These are phyloP conservation scores for Lepus oiostolus DNA, from an alignment of 2,797 vertebrate genomes.

Conservation along the genomic window DNA sequence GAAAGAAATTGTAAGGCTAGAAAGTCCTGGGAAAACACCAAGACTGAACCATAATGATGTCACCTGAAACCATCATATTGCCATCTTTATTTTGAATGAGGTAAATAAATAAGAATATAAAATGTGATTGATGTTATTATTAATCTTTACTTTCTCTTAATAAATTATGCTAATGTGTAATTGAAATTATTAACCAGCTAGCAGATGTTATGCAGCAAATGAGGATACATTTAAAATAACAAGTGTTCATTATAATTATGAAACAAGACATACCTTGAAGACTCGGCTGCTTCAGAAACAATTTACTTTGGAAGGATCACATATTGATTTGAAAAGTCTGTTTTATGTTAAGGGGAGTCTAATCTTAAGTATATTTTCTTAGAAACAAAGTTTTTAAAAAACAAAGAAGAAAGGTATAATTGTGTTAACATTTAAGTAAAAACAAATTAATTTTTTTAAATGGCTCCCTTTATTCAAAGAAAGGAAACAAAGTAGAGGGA, in stretches of 20 bases:
- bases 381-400: too few relatives aligned
- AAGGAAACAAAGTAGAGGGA: background rate
- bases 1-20: background rate
- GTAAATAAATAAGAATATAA: background rate
- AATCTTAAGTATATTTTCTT: background rate
- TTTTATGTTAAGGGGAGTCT: slow-evolving; percentile 29
- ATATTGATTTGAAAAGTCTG: slow-evolving; percentile 46
- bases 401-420: background rate
- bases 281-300: slow-evolving; percentile 41
- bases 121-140: slow-evolving; percentile 19
- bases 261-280: slow-evolving; percentile 65
- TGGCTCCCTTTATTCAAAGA: background rate
- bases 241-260: slow-evolving; percentile 64
- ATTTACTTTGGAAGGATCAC: slow-evolving; percentile 14
- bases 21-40: background rate
- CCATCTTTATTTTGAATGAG: slow-evolving; percentile 61
- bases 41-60: background rate
- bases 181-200: slow-evolving; percentile 68
- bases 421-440: background rate
- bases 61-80: background rate
- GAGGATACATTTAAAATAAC: slow-evolving; percentile 64
- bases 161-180: background rate
- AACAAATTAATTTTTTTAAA: background rate
- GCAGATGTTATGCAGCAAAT: slow-evolving; percentile 55
- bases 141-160: background rate